Conservation (phyloP, 2,113 vertebrate species). For the Albula goreensis region DNA sequence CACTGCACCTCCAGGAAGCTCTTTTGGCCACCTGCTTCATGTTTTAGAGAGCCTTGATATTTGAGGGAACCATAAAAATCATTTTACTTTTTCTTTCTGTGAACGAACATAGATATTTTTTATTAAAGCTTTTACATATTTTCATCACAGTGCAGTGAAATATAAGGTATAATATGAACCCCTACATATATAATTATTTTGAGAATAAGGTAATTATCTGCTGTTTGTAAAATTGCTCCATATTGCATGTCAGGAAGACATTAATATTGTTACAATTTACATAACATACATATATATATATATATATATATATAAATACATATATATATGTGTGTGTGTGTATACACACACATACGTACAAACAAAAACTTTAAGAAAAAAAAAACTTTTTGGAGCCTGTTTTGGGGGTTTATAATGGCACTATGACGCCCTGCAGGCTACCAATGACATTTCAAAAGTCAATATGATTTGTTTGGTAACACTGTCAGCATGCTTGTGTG, state of each 20-base stretch:
- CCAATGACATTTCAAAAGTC: constrained; percentile 41
- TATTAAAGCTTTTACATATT: background rate
- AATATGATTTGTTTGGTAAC: constrained; percentile 33
- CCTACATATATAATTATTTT: no score
- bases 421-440: constrained; percentile 25
- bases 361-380: no score
- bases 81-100: background rate
- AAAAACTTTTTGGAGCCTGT: constrained; percentile 23
- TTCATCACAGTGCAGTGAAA: background rate
- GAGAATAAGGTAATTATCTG: no score
- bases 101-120: background rate
- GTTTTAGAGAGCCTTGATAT: background rate
- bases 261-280: no score
- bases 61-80: background rate
- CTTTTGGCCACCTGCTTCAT: constrained; percentile 11
- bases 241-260: no score
- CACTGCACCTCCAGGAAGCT: background rate
- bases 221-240: no score
- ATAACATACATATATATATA: no score
- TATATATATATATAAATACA: no score
- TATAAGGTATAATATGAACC: no score
- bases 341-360: no score
- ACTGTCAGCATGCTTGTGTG: constrained; percentile 30
- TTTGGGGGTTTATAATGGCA: constrained; percentile 18
- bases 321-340: no score